Percentiles rank a stretch among this genome's conserved stretches.
These are phyloP conservation scores for Resseliella maxima DNA, from an alignment of 2,888 invertebrate genomes.

Conservation along the genomic window DNA sequence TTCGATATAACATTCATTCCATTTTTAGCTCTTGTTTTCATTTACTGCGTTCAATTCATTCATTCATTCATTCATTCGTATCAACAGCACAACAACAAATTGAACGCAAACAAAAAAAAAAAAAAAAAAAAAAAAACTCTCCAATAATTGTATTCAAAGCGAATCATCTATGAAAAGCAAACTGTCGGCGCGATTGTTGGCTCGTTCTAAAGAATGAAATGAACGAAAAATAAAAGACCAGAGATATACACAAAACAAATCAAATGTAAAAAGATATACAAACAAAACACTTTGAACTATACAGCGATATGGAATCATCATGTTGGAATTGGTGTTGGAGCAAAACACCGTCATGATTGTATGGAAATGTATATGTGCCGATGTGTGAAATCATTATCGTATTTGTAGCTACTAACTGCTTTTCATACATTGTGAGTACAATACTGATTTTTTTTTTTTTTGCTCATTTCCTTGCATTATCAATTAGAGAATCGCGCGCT, in stretches of 20 bases:
- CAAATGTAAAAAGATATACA: too few species aligned
- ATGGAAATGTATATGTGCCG: background rate
- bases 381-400: background rate
- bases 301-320: background rate
- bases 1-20: background rate
- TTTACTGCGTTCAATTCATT: background rate
- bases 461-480: background rate
- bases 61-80: too few species aligned
- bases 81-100: too few species aligned
- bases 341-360: background rate
- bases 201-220: background rate
- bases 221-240: background rate
- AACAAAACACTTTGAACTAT: conserved; percentile 1
- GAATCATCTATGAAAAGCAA: background rate
- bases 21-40: background rate
- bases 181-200: background rate
- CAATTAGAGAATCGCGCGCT: background rate
- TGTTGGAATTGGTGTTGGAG: background rate
- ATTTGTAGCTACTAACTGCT: background rate
- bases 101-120: background rate
- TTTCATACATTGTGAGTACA: background rate
- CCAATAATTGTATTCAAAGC: background rate
- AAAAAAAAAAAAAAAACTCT: background rate
- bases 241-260: background rate
- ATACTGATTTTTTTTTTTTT: background rate